Evolutionary conservation across 2,113 vertebrate species (phyloP).

Genomic region (Argyrosomus japonicus): DNA sequence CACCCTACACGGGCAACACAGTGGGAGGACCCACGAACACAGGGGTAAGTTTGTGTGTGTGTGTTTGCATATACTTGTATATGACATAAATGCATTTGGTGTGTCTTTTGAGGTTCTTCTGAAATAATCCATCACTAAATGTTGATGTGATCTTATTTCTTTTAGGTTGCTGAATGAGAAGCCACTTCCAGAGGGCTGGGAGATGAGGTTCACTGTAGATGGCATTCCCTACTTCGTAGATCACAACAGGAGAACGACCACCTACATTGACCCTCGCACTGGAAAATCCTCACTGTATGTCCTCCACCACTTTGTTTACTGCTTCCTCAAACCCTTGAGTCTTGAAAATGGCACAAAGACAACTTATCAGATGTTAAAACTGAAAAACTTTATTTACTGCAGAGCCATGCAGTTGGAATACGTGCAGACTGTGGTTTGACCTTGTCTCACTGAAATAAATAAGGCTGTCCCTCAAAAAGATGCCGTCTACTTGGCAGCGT

Average conservation of each 20-base stretch:
- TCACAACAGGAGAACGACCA: slow-evolving; percentile 96
- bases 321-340: background rate
- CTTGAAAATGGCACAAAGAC: too few relatives aligned
- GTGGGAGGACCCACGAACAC: slow-evolving; percentile 97
- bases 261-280: slow-evolving; percentile 97
- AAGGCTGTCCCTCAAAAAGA: too few relatives aligned
- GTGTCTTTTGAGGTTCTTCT: background rate
- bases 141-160: background rate
- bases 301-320: background rate
- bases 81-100: background rate
- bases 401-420: too few relatives aligned
- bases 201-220: slow-evolving; percentile 99
- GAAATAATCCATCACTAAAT: background rate
- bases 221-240: slow-evolving; percentile 99
- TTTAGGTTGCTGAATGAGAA: slow-evolving; percentile 95
- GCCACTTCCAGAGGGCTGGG: slow-evolving; percentile 98
- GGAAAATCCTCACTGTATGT: slow-evolving; percentile 97
- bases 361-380: too few relatives aligned
- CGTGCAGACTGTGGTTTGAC: too few relatives aligned
- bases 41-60: slow-evolving; percentile 87
- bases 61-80: background rate
- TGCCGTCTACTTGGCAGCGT: too few relatives aligned
- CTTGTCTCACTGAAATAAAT: too few relatives aligned
- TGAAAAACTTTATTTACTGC: too few relatives aligned
- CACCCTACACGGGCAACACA: slow-evolving; percentile 95